Conservation (phyloP, 2,113 vertebrate species). For the Furnarius figulus region DNA sequence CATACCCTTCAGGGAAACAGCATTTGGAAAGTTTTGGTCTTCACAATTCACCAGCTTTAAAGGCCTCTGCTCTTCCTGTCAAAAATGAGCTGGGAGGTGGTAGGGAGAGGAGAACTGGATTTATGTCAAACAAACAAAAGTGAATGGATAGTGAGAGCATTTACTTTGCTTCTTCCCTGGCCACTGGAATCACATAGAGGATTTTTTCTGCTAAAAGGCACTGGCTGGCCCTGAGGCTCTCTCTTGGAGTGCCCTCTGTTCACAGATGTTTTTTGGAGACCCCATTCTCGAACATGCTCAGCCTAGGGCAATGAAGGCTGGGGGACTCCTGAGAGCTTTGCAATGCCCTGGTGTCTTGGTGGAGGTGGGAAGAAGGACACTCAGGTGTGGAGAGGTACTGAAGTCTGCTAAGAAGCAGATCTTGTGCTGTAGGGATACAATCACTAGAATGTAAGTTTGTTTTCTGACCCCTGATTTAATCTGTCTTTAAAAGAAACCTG, state of each 20-base stretch:
- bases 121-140: not conserved
- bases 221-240: not conserved
- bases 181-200: not conserved
- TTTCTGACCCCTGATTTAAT: not conserved
- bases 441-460: not conserved
- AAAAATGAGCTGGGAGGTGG: not conserved
- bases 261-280: not conserved
- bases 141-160: not conserved
- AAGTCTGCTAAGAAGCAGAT: not conserved
- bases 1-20: not conserved
- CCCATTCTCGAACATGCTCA: not conserved
- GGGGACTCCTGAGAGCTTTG: not conserved
- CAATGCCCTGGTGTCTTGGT: not conserved
- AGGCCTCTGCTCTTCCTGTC: not conserved
- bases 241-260: not conserved
- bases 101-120: not conserved
- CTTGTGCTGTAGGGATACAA: not conserved
- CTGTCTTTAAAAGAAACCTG: not conserved
- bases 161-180: not conserved
- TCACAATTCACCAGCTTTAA: not conserved
- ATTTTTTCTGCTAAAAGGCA: not conserved
- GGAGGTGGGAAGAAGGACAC: not conserved
- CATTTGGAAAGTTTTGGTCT: not conserved
- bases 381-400: rapidly evolving
- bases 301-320: not conserved